phyloP scores from a whole-genome alignment of 2,113 vertebrate genomes.

The Centropus unirufus region DNA sequence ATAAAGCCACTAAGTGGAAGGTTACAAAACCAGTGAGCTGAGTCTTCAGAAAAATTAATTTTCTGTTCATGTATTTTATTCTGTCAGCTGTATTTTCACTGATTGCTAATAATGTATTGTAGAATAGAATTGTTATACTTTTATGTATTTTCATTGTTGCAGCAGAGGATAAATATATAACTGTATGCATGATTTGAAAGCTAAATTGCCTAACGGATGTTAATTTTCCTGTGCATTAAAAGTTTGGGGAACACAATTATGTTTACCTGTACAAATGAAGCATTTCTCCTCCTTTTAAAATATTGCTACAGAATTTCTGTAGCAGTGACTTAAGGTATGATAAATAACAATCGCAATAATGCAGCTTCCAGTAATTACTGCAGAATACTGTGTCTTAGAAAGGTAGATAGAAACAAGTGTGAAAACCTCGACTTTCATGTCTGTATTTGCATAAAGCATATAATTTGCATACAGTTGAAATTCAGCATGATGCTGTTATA shows the following conservation, averaged over 20 bases:
- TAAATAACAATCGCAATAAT: not conserved
- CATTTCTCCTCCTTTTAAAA: not conserved
- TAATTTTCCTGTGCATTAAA: not conserved
- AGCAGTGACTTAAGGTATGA: not conserved
- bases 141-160: not conserved
- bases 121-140: not conserved
- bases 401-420: not conserved
- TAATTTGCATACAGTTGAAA: not conserved
- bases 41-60: not conserved
- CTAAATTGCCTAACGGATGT: not conserved
- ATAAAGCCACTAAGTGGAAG: not conserved
- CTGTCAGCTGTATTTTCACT: not conserved
- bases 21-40: not conserved
- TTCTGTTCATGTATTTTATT: not conserved
- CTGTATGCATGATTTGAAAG: not conserved
- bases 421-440: not conserved
- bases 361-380: not conserved
- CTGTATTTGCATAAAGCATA: not conserved
- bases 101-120: not conserved
- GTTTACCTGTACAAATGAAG: not conserved
- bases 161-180: not conserved
- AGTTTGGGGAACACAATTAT: not conserved
- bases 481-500: not conserved
- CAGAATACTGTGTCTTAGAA: not conserved
- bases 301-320: not conserved